phyloP scores from a whole-genome alignment of 2,797 vertebrate genomes.

The Caiman crocodilus region DNA sequence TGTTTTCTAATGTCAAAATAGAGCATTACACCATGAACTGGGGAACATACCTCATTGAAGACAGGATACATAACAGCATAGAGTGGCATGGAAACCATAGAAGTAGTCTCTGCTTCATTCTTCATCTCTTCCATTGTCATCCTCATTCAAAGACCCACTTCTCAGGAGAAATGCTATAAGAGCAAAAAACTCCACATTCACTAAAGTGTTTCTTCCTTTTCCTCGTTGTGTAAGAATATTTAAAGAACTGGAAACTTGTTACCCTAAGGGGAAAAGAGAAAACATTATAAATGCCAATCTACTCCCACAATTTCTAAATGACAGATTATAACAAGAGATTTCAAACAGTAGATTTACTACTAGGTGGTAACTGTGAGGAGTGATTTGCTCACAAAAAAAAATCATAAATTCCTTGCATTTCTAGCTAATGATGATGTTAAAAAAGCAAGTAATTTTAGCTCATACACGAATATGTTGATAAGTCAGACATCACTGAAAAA shows the following conservation, averaged over 20 bases:
- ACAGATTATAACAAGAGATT: neutral
- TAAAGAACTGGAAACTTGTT: conserved; percentile 33
- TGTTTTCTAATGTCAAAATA: neutral
- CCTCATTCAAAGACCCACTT: conserved; percentile 91
- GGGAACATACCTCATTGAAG: conserved; percentile 89
- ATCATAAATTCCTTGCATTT: neutral
- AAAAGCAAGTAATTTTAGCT: neutral
- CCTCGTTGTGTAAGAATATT: conserved; percentile 64
- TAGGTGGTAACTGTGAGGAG: neutral
- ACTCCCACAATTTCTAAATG: neutral
- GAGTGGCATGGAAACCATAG: conserved; percentile 93
- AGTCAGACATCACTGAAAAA: neutral
- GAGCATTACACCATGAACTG: neutral
- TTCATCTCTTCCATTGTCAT: conserved; percentile 98
- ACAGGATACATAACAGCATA: conserved; percentile 96
- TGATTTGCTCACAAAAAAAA: neutral
- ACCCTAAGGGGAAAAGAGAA: conserved; percentile 38
- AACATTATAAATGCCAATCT: neutral
- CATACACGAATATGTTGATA: neutral
- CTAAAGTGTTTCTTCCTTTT: conserved; percentile 71
- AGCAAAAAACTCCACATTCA: conserved; percentile 86
- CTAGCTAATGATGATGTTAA: neutral
- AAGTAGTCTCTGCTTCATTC: conserved; percentile 94
- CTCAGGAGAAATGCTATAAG: conserved; percentile 84
- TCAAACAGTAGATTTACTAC: neutral